phyloP scores from a whole-genome alignment of 2,888 invertebrate genomes.

The Chironomus tentans region DNA sequence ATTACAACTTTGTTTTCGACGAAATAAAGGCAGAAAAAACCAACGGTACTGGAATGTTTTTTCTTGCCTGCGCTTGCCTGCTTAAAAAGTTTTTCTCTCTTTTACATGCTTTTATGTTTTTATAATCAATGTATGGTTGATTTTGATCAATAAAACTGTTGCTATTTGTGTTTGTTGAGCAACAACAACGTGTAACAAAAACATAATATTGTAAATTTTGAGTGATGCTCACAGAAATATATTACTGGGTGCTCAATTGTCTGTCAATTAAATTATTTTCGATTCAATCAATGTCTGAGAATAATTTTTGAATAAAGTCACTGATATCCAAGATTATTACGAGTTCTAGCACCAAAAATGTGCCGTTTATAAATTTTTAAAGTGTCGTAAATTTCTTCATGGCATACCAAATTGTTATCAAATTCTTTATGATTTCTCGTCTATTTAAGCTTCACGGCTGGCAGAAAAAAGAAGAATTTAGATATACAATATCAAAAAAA shows the following conservation, averaged over 20 bases:
- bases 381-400: not conserved
- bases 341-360: too few relatives aligned
- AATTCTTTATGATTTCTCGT: not conserved
- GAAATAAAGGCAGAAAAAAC: slow-evolving; percentile 3
- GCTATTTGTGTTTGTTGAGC: not conserved
- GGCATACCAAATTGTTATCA: not conserved
- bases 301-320: too few relatives aligned
- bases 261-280: too few relatives aligned
- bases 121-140: slow-evolving; percentile 23
- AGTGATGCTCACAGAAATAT: too few relatives aligned
- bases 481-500: too few relatives aligned
- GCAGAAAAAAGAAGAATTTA: not conserved
- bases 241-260: too few relatives aligned
- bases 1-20: not conserved
- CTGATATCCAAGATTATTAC: too few relatives aligned
- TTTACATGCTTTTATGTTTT: slow-evolving; percentile 1
- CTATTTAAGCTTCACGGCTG: not conserved
- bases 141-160: slow-evolving; percentile 12
- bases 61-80: not conserved
- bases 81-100: not conserved
- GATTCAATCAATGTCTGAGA: too few relatives aligned
- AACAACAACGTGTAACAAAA: not conserved
- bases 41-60: slow-evolving; percentile 20
- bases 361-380: not conserved
- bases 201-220: not conserved